Evolutionary conservation across 2,888 invertebrate genomes (phyloP).

Genomic region (Scaptomyza reducta): DNA sequence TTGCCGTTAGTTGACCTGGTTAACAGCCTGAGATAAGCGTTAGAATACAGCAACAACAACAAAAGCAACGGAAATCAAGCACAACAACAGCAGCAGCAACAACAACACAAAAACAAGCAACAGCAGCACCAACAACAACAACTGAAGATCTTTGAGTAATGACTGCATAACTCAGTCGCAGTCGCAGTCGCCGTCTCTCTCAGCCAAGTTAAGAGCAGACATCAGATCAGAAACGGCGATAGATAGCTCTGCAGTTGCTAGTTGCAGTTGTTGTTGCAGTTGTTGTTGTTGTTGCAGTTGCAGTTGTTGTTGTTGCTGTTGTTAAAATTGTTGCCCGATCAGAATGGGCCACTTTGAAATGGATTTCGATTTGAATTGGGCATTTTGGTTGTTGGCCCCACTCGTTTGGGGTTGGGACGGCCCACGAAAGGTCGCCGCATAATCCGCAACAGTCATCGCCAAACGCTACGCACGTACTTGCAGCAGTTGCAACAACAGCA

Average conservation of each 20-base stretch:
- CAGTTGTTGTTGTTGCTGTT: slow-evolving; percentile 17
- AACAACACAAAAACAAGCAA: slow-evolving; percentile 32
- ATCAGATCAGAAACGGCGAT: slow-evolving; percentile 41
- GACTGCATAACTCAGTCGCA: slow-evolving; percentile 56
- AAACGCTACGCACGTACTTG: slow-evolving; percentile 56
- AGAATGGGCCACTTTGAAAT: slow-evolving; percentile 51
- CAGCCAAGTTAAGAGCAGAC: slow-evolving; percentile 41
- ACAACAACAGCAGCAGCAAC: slow-evolving; percentile 34
- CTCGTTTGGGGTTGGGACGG: too few species aligned
- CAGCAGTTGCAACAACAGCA: slow-evolving; percentile 14
- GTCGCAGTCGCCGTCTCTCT: slow-evolving; percentile 33
- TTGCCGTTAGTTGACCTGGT: slow-evolving; percentile 79
- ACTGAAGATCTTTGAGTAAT: slow-evolving; percentile 64
- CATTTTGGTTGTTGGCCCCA: slow-evolving; percentile 36
- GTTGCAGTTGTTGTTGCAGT: not conserved
- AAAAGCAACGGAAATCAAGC: slow-evolving; percentile 51
- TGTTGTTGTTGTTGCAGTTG: slow-evolving; percentile 19
- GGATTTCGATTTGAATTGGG: slow-evolving; percentile 55
- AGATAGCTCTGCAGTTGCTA: slow-evolving; percentile 25
- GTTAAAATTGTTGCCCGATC: slow-evolving; percentile 20
- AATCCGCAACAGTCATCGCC: slow-evolving; percentile 58
- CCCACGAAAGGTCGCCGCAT: slow-evolving; percentile 48
- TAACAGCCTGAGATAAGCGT: slow-evolving; percentile 64
- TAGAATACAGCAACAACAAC: slow-evolving; percentile 58
- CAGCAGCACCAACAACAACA: slow-evolving; percentile 28